Base-by-base conservation (phyloP, 1,140 invertebrate genomes). In the Ceratina australensis region DNA sequence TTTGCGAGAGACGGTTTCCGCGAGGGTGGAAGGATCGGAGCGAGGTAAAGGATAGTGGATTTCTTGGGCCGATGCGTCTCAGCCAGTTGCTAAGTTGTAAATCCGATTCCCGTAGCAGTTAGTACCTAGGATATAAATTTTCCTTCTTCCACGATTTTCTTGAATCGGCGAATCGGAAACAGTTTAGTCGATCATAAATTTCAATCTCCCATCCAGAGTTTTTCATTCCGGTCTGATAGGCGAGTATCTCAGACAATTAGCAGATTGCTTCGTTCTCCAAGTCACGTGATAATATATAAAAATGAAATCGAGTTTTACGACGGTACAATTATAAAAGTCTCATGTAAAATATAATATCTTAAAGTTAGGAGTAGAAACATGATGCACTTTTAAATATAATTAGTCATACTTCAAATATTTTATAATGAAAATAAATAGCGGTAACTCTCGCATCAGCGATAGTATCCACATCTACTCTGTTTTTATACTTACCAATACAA, bases 31-130 rank as follows among this genome's bases (percentile, higher is more conserved):
- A 54, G 52, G 52, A 54, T 15, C 13, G 15, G 52, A n/a, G n/a
- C 15, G n/a, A 54, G n/a, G 52, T 54, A 42, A 42, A 42, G 16
- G 52, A 54, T 54, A n/a, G 52, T n/a, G n/a, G 22, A 74, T 65
- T 74, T 33, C 28, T 66, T 56, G 22, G 15, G 22, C 50, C 50
- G 7, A 18, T n/a, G 61, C 49, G 22, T 66, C 50, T 74, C 61
- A 66, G 33, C 13, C 33, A 56, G 61, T 74, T 66, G 52, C 28
- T 63, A 74, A 74, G 72, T 74, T 74, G 72, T 74, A 74, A 74
- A 74, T 66, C 61, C 72, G 33, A 66, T 66, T 54, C 22, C 50
- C 28, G 20, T 18, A 22, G 52, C 61, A 66, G 72, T 74, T 74
- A 66, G 50, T n/a, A 10, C 33, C 33, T 42, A 26, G 22, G 72